Conservation (phyloP, 92 coral and sea anemone genomes). For the Phenganax stokvisi region DNA sequence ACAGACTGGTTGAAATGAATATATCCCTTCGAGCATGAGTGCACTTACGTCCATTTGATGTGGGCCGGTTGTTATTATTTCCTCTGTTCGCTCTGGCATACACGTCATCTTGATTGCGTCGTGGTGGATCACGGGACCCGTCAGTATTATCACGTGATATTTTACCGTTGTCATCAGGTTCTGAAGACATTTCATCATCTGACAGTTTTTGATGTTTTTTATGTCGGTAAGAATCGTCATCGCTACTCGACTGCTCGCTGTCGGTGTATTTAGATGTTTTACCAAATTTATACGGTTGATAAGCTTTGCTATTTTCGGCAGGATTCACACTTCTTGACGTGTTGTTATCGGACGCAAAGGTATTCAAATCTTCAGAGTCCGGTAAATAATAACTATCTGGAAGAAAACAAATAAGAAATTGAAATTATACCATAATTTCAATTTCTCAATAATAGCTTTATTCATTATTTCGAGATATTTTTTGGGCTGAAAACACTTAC, state of each 20-base stretch:
- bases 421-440: background rate
- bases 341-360: slow-evolving; percentile 19
- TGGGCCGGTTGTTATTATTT: slow-evolving; percentile 22
- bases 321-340: slow-evolving; percentile 19
- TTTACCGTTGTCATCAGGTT: slow-evolving; percentile 18
- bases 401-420: background rate
- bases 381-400: slow-evolving; percentile 37
- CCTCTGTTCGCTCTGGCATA: slow-evolving; percentile 28
- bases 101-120: background rate
- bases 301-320: slow-evolving; percentile 32
- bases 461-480: background rate
- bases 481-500: too few species aligned
- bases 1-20: too few species aligned
- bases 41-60: slow-evolving; percentile 35
- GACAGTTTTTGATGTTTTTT: slow-evolving; percentile 6
- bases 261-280: background rate
- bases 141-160: slow-evolving; percentile 17
- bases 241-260: slow-evolving; percentile 14
- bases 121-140: slow-evolving; percentile 1
- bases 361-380: slow-evolving; percentile 31
- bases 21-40: background rate
- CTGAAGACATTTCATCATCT: slow-evolving; percentile 26
- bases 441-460: background rate
- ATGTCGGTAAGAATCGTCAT: slow-evolving; percentile 12
- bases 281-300: slow-evolving; percentile 33